phyloP scores from a whole-genome alignment of 2,888 invertebrate species.

The Drosophila mulleri region DNA sequence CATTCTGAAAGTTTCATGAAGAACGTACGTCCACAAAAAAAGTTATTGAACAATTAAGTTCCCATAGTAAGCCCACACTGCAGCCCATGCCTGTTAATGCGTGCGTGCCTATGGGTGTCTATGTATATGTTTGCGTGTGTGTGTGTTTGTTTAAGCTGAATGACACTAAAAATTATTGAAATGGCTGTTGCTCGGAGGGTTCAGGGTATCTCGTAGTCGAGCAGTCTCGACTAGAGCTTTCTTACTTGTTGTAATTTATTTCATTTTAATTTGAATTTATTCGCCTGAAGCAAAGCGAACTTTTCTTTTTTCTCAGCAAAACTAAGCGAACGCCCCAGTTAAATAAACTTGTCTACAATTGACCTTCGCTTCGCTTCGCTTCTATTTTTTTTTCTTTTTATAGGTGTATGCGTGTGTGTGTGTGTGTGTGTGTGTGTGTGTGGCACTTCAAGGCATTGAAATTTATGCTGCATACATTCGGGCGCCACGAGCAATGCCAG shows the following conservation, averaged over 20 bases:
- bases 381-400: background rate
- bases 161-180: no score
- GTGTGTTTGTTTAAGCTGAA: no score
- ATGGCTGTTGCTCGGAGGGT: no score
- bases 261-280: conserved; percentile 73
- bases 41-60: no score
- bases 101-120: no score
- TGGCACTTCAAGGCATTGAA: conserved; percentile 39
- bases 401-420: conserved; percentile 7
- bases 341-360: conserved; percentile 48
- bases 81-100: no score
- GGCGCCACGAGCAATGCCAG: conserved; percentile 37
- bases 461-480: conserved; percentile 47
- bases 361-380: conserved; percentile 41
- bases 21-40: no score
- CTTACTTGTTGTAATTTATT: conserved; percentile 72
- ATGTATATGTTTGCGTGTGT: no score
- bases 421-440: conserved; percentile 5
- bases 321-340: conserved; percentile 7
- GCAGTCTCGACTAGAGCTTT: no score
- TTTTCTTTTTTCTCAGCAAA: conserved; percentile 14
- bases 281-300: conserved; percentile 25
- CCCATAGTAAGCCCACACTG: no score
- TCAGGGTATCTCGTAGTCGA: no score
- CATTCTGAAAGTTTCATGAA: no score